Percentiles rank a stretch among this genome's conserved stretches.
Conservation (phyloP, 2,888 invertebrate genomes). For the Cheilosia urbana region DNA sequence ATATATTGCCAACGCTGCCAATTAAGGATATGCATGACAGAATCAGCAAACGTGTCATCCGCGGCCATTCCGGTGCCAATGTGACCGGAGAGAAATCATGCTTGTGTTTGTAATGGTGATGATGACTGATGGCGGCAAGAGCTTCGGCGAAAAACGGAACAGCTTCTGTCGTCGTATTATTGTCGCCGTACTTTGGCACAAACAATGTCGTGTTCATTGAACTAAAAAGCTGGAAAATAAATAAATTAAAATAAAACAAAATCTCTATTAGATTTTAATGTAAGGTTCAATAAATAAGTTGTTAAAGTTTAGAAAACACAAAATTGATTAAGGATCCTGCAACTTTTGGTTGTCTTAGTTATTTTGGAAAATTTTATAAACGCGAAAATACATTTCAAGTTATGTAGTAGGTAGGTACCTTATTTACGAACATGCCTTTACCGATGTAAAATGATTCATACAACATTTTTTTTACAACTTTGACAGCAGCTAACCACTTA, state of each 20-base stretch:
- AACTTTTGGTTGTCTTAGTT: too few relatives aligned
- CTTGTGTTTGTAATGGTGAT: slow-evolving; percentile 56
- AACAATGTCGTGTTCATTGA: slow-evolving; percentile 73
- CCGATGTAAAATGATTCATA: too few relatives aligned
- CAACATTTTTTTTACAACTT: too few relatives aligned
- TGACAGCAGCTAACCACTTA: too few relatives aligned
- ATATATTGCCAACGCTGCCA: slow-evolving; percentile 90
- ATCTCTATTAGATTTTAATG: too few relatives aligned
- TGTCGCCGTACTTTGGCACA: slow-evolving; percentile 74
- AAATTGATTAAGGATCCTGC: too few relatives aligned
- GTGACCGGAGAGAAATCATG: slow-evolving; percentile 86
- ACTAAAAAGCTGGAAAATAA: slow-evolving; percentile 16
- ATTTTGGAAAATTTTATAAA: too few relatives aligned
- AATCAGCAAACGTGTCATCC: slow-evolving; percentile 87
- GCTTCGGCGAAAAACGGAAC: slow-evolving; percentile 69
- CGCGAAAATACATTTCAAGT: too few relatives aligned
- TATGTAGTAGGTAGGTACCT: too few relatives aligned
- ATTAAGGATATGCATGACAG: slow-evolving; percentile 87
- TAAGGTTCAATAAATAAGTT: too few relatives aligned
- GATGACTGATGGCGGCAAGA: slow-evolving; percentile 73
- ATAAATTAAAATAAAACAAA: neutral
- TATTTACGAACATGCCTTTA: too few relatives aligned
- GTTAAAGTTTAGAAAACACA: too few relatives aligned
- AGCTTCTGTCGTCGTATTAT: slow-evolving; percentile 59
- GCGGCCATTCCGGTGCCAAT: slow-evolving; percentile 88